Base-by-base conservation (phyloP, 2,888 invertebrate genomes). In the Microplitis manilae region DNA sequence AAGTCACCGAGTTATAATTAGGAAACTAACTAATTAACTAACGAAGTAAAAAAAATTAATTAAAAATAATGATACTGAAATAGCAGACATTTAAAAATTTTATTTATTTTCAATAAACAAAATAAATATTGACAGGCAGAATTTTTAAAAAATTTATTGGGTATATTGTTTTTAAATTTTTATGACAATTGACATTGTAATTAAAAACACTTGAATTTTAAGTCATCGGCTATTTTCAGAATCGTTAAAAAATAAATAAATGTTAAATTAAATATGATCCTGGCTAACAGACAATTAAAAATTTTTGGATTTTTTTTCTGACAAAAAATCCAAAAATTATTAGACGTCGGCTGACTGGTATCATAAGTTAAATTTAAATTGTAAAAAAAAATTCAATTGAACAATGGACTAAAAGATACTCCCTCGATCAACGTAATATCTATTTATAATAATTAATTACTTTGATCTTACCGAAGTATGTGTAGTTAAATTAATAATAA, bases 1-100 rank as follows among this genome's bases (percentile, higher is more conserved):
- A 71, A 60, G 60, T 30, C 38, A 71, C 61, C 39, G 60, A 71
- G 50, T 71, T 71, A 17, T 17, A 69, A 40, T 40, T 69, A 50
- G 30, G 13, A 69, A 69, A 69, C 15, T 38, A 59, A 73, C 9
- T 72, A 20, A 30, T 30, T 30, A 30, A 30, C 30, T 30, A 30
- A 30, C 30, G 30, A 6, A 15, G 20, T 13, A 15, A 6, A 39
- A 17, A 17, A 17, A 20, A 20, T 20, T 20, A 20, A 17, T 7
- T 0, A 62, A 62, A 59, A 59, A 9, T 9, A n/a, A 59, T 59
- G 59, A 59, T 7, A 9, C n/a, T 59, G 9, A 9, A 59, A 13
- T 13, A 59, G 9, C 59, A 59, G 13, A 59, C 30, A 30, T 30
- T 30, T 4, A 30, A 30, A 30, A 30, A 0, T 30, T 30, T 30